Conservation (phyloP, 2,888 invertebrate species). For the Spodoptera littoralis region DNA sequence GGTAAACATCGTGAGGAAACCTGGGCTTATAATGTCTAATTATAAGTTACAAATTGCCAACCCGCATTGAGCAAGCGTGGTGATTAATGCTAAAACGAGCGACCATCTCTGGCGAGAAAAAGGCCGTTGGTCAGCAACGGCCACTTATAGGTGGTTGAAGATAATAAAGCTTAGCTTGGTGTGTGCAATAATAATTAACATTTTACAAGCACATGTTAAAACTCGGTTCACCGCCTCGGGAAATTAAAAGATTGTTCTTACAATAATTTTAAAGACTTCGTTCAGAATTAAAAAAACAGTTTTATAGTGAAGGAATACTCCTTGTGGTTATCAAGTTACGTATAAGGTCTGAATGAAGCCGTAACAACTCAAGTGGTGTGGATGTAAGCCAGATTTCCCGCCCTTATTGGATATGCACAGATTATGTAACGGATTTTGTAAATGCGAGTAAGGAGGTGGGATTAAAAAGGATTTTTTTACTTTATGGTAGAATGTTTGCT, state of each 20-base stretch:
- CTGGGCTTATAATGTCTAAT: too few relatives aligned
- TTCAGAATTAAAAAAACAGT: conserved; percentile 25
- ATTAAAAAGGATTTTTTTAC: conserved; percentile 2
- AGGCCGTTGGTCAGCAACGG: too few relatives aligned
- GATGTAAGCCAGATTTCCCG: conserved; percentile 52
- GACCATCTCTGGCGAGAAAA: too few relatives aligned
- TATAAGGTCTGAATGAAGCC: conserved; percentile 51
- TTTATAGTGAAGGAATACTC: conserved; percentile 26
- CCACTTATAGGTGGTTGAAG: too few relatives aligned
- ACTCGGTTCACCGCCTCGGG: too few relatives aligned
- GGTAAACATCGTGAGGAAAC: too few relatives aligned
- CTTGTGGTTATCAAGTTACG: conserved; percentile 44
- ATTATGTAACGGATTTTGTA: conserved; percentile 35
- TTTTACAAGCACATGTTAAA: too few relatives aligned
- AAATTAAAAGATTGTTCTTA: neutral
- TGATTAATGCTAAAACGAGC: too few relatives aligned
- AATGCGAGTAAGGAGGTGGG: conserved; percentile 18
- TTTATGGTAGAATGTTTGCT: neutral
- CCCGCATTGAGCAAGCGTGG: too few relatives aligned
- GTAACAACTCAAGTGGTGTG: conserved; percentile 47
- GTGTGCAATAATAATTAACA: too few relatives aligned
- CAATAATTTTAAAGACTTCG: conserved; percentile 10
- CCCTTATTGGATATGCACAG: conserved; percentile 45
- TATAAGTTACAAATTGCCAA: too few relatives aligned
- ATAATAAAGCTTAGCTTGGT: too few relatives aligned